phyloP scores from a whole-genome alignment of 2,888 invertebrate species.

The Macrosiphum euphorbiae region DNA sequence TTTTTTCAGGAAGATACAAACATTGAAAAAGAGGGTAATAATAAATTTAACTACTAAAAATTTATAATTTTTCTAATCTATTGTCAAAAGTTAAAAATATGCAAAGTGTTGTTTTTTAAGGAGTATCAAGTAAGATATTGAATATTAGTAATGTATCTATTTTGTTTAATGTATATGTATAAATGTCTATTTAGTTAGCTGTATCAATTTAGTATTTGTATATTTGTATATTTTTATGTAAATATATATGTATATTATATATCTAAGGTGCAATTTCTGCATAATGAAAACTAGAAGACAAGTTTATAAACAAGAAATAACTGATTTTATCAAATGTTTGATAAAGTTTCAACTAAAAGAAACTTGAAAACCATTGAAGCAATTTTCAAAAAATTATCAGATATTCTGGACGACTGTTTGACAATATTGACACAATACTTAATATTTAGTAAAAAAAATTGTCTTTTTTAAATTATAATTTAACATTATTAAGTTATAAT shows the following conservation, averaged over 20 bases:
- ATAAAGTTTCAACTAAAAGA: constrained; percentile 1
- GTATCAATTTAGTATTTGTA: not conserved
- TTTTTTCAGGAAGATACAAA: constrained; percentile 60
- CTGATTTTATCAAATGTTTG: constrained; percentile 20
- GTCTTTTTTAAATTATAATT: not conserved
- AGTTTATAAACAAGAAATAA: not conserved
- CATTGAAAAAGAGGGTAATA: constrained; percentile 64
- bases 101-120: not conserved
- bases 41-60: constrained; percentile 27
- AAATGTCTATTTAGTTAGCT: not conserved
- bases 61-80: not conserved
- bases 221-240: constrained; percentile 11
- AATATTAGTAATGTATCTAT: not conserved
- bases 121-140: constrained; percentile 30
- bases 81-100: not conserved
- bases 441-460: not conserved
- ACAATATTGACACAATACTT: not conserved
- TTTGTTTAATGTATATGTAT: not conserved
- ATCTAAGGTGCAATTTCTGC: not conserved
- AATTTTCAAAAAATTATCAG: not conserved
- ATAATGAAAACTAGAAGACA: constrained; percentile 13
- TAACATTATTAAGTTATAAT: not conserved
- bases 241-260: not conserved
- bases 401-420: not conserved
- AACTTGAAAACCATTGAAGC: not conserved